Evolutionary conservation across 2,113 vertebrate genomes (phyloP), one percentile per base, ranked within the genome.

Genomic region (Sinocyclocheilus maitianheensis): DNA sequence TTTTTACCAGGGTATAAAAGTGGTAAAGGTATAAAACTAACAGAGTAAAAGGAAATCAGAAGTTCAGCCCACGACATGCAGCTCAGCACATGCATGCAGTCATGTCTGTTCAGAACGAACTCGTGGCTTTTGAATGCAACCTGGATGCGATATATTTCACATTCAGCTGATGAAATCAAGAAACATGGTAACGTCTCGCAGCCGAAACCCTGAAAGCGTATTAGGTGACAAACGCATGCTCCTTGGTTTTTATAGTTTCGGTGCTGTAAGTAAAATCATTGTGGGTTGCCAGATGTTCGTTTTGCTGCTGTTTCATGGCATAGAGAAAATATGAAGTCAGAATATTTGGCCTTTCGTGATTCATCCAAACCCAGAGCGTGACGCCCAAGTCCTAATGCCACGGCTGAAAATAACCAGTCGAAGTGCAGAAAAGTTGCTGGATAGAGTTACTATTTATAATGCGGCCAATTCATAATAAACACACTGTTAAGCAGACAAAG

Each of bases 321-420:
- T 77, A 2, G 48, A 80, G 77, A 71, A 46, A 48, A 75, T 75
- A 43, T 71, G 53, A 80, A 63, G 78, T 81, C 30, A 20, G 53
- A 71, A 85, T 55, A 67, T 76, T 69, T 65, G 2, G 14, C 37
- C 40, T 77, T 51, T 76, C 74, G 55, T 62, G 63, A 48, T 74
- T 83, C 26, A 77, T 78, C 53, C 74, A 83, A 87, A 76, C 16
- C 20, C 62, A 79, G 83, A 63, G 53, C 12, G 18, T 48, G 69
- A 8, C 24, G 13, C 78, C 62, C 51, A 69, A 58, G 71, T 53
- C 48, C 11, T 60, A 48, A 51, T 37, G 16, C 72, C 78, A 82
- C n/a, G 40, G 63, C 58, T 43, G 81, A 76, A 77, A 71, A 85
- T 83, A 82, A 78, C 76, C 4, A 62, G 53, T 69, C n/a, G 24